Evolutionary conservation across 2,888 invertebrate species (phyloP), one percentile per base, ranked within the genome.

Genomic region (Orthonychiurus folsomi): DNA sequence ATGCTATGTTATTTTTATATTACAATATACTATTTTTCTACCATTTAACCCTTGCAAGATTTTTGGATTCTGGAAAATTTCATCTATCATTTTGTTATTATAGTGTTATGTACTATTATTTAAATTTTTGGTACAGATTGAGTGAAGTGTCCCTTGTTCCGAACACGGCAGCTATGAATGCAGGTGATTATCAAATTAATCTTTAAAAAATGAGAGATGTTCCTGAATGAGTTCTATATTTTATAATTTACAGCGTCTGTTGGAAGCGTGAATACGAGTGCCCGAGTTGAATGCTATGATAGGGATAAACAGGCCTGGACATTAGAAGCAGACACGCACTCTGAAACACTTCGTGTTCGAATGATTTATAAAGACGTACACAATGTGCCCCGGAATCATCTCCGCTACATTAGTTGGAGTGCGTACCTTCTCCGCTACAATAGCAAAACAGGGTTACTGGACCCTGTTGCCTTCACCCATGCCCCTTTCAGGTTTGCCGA

Each of bases 261-360:
- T 60, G 66, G 55, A 27, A 56, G 55, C 23, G 57, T 50, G 56
- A 62, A 56, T 59, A 60, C 63, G 56, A 75, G 77, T 70, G 75
- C 66, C 66, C 79, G 81, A 3, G 74, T 84, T 20, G 82, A 69
- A 81, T 86, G 87, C 76, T 88, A 88, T 77, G 89, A 89, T 76
- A 80, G 87, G 12, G 89, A 89, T 77, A 88, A 88, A 74, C 86
- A 86, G 74, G 86, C 86, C 3, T 88, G 89, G 89, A 81, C 85
- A 59, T 80, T 89, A 63, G 84, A 88, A 70, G 85, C 86, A 50
- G 88, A 89, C 76, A 83, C 86, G 63, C 87, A 87, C 74, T 86
- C 87, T 5, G 87, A 88, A 72, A 84, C 84, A 24, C 84, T 89
- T 63, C 81, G 86, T 21, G 80, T 89, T 55, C 85, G 86, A 70